Percentiles rank a stretch among this genome's conserved stretches.
These are phyloP conservation scores for Drosophila siamana DNA, from an alignment of 2,888 invertebrate species.

Conservation along the genomic window DNA sequence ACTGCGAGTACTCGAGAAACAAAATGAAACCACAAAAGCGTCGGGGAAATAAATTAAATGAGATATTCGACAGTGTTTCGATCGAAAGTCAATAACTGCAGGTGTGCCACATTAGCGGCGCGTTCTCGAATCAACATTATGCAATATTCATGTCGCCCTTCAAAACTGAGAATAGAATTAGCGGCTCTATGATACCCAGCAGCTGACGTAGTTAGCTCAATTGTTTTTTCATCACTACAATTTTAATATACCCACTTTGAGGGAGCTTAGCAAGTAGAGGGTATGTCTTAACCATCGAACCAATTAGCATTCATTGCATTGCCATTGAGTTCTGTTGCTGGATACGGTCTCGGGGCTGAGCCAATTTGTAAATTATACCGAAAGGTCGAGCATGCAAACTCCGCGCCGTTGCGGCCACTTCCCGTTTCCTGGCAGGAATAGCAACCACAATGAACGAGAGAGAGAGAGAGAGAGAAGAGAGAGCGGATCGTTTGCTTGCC, in stretches of 20 bases:
- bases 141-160: slow-evolving; percentile 33
- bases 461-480: background rate
- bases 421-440: slow-evolving; percentile 46
- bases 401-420: slow-evolving; percentile 48
- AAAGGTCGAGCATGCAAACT: slow-evolving; percentile 75
- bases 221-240: slow-evolving; percentile 32
- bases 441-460: too few relatives aligned
- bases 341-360: slow-evolving; percentile 39
- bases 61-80: slow-evolving; percentile 42
- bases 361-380: slow-evolving; percentile 74
- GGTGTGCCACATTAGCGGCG: slow-evolving; percentile 51
- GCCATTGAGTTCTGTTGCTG: slow-evolving; percentile 25
- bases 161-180: background rate
- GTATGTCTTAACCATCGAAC: slow-evolving; percentile 13
- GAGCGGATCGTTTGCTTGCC: slow-evolving; percentile 33
- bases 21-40: slow-evolving; percentile 45
- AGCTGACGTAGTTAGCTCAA: background rate
- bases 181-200: background rate
- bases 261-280: slow-evolving; percentile 14
- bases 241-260: background rate
- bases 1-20: slow-evolving; percentile 15
- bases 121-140: slow-evolving; percentile 21
- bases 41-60: slow-evolving; percentile 40
- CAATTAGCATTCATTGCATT: slow-evolving; percentile 65
- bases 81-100: slow-evolving; percentile 55